Percentiles rank a stretch among this genome's conserved stretches.
These are phyloP conservation scores for Heliornis fulica DNA, from an alignment of 2,113 vertebrate genomes.

Conservation along the genomic window DNA sequence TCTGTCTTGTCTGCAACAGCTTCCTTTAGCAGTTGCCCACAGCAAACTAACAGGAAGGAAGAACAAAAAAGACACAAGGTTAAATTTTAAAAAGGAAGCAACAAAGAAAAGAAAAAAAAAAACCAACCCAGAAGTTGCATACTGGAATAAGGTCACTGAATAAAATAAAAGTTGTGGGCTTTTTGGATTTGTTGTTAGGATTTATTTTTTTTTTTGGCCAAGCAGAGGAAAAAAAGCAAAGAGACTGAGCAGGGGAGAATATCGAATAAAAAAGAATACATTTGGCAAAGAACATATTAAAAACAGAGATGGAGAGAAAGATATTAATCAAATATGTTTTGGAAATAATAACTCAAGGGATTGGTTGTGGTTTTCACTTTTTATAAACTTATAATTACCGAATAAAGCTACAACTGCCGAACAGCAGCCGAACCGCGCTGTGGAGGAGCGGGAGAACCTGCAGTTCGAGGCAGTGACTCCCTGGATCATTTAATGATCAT, in stretches of 20 bases:
- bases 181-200: neutral
- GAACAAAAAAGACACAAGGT: slow-evolving; percentile 57
- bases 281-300: slow-evolving; percentile 25
- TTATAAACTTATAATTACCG: neutral
- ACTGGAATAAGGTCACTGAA: slow-evolving; percentile 56
- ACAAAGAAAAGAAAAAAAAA: neutral
- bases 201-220: neutral
- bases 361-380: neutral
- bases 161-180: slow-evolving; percentile 50
- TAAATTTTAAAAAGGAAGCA: slow-evolving; percentile 72
- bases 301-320: neutral
- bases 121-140: slow-evolving; percentile 9
- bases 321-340: neutral
- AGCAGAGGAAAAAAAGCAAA: slow-evolving; percentile 8
- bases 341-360: neutral
- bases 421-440: neutral
- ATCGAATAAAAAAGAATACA: slow-evolving; percentile 12
- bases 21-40: slow-evolving; percentile 84
- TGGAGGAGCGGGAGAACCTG: neutral
- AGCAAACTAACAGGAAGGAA: slow-evolving; percentile 81
- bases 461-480: neutral
- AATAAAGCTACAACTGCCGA: neutral
- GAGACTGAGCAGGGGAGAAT: neutral
- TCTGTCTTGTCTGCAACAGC: slow-evolving; percentile 76
- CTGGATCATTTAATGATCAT: slow-evolving; percentile 4